Evolutionary conservation across 2,113 vertebrate species (phyloP).

Genomic region (Telmatochromis sp.): DNA sequence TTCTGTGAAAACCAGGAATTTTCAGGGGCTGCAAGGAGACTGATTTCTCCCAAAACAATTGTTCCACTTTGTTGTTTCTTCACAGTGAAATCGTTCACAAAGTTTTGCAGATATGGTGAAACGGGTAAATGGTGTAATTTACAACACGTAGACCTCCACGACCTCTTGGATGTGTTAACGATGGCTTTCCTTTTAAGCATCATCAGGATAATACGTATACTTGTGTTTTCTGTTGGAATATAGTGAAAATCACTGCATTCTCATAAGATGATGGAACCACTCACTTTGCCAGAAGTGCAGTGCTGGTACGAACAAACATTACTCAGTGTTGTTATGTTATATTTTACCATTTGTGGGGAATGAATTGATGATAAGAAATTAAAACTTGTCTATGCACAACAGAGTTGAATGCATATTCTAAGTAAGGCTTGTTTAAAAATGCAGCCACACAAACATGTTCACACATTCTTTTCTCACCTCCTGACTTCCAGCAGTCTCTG

Average conservation of each 20-base stretch:
- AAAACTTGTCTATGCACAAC: slow-evolving; percentile 3
- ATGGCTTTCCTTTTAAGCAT: neutral
- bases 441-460: neutral
- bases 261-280: neutral
- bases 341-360: neutral
- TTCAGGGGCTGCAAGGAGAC: neutral
- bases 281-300: neutral
- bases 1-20: neutral
- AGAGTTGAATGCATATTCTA: neutral
- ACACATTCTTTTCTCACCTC: slow-evolving; percentile 3
- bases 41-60: neutral
- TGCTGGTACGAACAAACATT: neutral
- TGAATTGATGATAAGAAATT: slow-evolving; percentile 29
- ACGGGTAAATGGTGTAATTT: neutral
- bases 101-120: neutral
- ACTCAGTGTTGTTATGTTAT: neutral
- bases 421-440: neutral
- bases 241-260: neutral
- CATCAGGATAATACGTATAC: neutral
- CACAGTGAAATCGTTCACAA: accelerated
- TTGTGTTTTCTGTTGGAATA: neutral
- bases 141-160: neutral
- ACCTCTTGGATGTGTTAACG: neutral
- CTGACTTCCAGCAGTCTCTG: neutral
- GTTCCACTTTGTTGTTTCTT: neutral